These are phyloP conservation scores for Popillia japonica DNA, from an alignment of 1,140 invertebrate genomes.

Conservation along the genomic window DNA sequence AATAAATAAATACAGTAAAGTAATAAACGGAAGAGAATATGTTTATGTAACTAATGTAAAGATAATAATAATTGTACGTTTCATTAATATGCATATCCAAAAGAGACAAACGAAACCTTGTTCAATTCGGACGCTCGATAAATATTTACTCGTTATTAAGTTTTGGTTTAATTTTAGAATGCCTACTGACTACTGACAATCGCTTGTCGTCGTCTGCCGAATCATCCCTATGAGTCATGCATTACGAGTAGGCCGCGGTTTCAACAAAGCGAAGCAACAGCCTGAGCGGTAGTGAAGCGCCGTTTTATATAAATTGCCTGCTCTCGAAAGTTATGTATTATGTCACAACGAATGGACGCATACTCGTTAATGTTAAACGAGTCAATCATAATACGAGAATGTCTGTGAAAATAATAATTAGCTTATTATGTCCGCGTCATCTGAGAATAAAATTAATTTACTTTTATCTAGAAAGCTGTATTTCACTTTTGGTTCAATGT, in stretches of 20 bases:
- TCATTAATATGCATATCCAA: too few relatives aligned
- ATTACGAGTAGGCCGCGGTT: background rate
- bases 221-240: constrained; percentile 15
- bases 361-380: background rate
- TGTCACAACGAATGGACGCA: constrained; percentile 5
- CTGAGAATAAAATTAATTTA: too few relatives aligned
- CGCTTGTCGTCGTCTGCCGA: constrained; percentile 7
- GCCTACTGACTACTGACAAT: background rate
- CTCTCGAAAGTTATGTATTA: background rate
- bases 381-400: background rate
- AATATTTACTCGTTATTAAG: constrained; percentile 13
- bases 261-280: background rate
- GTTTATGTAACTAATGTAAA: too few relatives aligned
- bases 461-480: too few relatives aligned
- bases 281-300: background rate
- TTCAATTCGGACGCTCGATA: background rate
- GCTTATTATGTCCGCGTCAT: background rate
- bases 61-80: too few relatives aligned
- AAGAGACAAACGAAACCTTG: background rate
- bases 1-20: too few relatives aligned
- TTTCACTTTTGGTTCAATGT: too few relatives aligned
- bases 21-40: too few relatives aligned
- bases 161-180: constrained; percentile 15
- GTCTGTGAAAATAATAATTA: background rate
- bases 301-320: background rate